Evolutionary conservation across 1,140 invertebrate genomes (phyloP).

Genomic region (Leptinotarsa undecemlineata): DNA sequence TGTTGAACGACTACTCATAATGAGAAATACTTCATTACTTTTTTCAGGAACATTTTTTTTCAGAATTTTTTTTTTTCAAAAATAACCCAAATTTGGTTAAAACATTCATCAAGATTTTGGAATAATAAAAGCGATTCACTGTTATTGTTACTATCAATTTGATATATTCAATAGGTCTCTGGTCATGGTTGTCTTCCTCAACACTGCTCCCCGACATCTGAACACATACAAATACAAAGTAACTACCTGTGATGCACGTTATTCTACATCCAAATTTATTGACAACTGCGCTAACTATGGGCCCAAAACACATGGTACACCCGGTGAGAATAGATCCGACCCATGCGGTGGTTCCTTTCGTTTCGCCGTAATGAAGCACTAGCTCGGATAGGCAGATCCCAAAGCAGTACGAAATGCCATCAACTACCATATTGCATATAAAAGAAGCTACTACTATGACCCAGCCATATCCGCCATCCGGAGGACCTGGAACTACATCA

Average conservation of each 20-base stretch:
- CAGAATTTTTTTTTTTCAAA: accelerated
- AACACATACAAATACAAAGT: too few relatives aligned
- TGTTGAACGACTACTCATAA: too few relatives aligned
- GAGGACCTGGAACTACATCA: conserved; percentile 56
- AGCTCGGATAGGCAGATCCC: conserved; percentile 86
- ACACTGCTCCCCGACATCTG: too few relatives aligned
- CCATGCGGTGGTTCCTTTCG: conserved; percentile 88
- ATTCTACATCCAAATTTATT: conserved; percentile 94
- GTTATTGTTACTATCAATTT: too few relatives aligned
- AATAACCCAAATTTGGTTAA: too few relatives aligned
- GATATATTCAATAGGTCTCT: too few relatives aligned
- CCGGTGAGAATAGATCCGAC: conserved; percentile 92
- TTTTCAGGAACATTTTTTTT: too few relatives aligned
- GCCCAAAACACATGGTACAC: conserved; percentile 68
- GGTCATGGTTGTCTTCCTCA: too few relatives aligned
- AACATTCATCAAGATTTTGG: too few relatives aligned
- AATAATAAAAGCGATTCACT: too few relatives aligned
- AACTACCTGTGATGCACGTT: conserved; percentile 83
- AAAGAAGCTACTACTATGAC: conserved; percentile 93
- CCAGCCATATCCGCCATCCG: conserved; percentile 90
- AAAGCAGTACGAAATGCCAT: conserved; percentile 94
- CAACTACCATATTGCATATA: conserved; percentile 96
- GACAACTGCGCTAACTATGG: conserved; percentile 90
- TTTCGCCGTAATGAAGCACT: conserved; percentile 77
- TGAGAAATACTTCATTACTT: too few relatives aligned